Evolutionary conservation across 2,797 vertebrate species (phyloP), one percentile per base, ranked within the genome.

Genomic region (Mormyrops boulengeri): DNA sequence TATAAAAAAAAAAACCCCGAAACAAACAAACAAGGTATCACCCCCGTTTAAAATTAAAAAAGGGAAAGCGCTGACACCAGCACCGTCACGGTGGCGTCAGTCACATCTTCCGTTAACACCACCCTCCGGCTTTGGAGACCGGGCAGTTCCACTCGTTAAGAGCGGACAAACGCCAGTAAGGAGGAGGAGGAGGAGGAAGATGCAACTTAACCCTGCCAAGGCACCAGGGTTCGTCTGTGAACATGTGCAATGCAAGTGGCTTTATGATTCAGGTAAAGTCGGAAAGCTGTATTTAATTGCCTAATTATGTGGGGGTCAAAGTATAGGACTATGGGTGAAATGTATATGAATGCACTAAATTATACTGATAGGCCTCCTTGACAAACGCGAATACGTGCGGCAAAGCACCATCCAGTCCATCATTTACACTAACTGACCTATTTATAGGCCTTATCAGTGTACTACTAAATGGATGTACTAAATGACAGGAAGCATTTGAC

Each of bases 71-170:
- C 12, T 38, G 69, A 38, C 69, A 38, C 5, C 34, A 77, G 34
- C 69, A 38, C 69, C 69, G 69, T 77, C 69, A 73, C 57, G 7
- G 57, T 62, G n/a, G 57, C 57, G 57, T 62, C 57, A 62, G n/a
- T 62, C 57, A 66, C 60, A 66, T 30, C 19, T 44, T 17, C 17
- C 19, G 17, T 47, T 44, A 93, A 88, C 91, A 93, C 91, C 93
- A 95, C 95, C 92, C 95, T 93, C 94, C 94, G 95, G 93, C 93
- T 84, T 73, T 90, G 93, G 92, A 92, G 93, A 94, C 92, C 92
- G 93, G 91, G 92, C 90, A 93, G 91, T 94, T 94, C 93, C 95
- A 95, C 95, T 95, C 95, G 95, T 96, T 95, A 95, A 91, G 91
- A 93, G 90, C 34, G 94, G 94, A 95, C 95, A 91, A 95, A 91